Conservation (phyloP, 2,113 vertebrate species). For the Lota lota region DNA sequence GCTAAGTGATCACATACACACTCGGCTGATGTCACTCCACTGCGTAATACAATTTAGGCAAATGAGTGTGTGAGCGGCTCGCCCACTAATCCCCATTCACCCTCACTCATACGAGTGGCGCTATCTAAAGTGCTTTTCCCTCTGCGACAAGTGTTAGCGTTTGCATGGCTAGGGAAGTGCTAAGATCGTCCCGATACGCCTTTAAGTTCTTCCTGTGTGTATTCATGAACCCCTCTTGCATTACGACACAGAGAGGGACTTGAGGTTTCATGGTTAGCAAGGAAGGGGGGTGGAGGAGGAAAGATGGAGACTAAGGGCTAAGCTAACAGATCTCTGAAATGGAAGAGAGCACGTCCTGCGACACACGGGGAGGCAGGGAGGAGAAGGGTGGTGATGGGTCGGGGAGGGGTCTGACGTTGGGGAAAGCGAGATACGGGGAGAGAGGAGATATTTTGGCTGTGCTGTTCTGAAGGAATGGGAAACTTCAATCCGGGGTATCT, state of each 20-base stretch:
- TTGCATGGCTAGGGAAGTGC: neutral
- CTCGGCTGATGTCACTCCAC: neutral
- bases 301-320: too few species aligned
- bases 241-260: neutral
- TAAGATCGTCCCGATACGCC: neutral
- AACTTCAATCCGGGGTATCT: neutral
- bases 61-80: neutral
- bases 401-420: neutral
- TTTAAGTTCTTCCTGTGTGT: neutral
- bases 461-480: neutral
- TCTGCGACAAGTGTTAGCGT: neutral
- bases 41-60: neutral
- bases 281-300: neutral
- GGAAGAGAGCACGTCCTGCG: too few species aligned
- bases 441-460: neutral
- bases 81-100: neutral
- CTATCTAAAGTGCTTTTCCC: neutral
- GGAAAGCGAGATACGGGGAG: neutral
- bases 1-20: neutral
- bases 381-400: neutral
- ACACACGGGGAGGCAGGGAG: neutral
- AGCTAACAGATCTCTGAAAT: too few species aligned
- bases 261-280: neutral
- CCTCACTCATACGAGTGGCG: neutral
- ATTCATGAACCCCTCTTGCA: neutral